Conservation (phyloP, 2,113 vertebrate genomes). For the Typhlomys cinereus region DNA sequence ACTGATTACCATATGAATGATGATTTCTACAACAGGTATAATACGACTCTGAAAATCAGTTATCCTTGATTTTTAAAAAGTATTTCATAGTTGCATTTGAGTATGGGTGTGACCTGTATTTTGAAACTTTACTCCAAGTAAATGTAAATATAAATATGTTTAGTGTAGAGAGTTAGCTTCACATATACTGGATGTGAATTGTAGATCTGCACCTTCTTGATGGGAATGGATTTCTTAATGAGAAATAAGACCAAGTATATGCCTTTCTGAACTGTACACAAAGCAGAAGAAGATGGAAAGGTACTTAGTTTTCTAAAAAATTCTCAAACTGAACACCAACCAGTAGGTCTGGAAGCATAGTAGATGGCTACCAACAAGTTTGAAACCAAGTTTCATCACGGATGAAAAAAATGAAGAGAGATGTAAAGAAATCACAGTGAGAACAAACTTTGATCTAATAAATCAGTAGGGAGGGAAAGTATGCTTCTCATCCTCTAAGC, state of each 20-base stretch:
- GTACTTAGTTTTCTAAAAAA: constrained; percentile 48
- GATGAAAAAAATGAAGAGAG: constrained; percentile 56
- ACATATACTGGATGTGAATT: background rate
- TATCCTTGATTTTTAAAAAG: background rate
- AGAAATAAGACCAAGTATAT: background rate
- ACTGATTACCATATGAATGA: background rate
- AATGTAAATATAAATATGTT: background rate
- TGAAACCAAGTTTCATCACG: constrained; percentile 54
- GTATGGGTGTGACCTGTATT: background rate
- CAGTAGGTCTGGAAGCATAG: constrained; percentile 32
- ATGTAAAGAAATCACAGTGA: constrained; percentile 39
- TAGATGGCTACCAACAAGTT: constrained; percentile 42
- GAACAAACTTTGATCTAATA: constrained; percentile 30
- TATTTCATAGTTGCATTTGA: constrained; percentile 42
- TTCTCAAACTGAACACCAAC: constrained; percentile 36
- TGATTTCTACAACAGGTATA: background rate
- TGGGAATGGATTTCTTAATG: background rate
- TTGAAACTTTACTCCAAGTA: constrained; percentile 20
- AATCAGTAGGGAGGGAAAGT: constrained; percentile 29
- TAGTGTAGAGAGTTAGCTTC: background rate
- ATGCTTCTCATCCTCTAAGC: constrained; percentile 16
- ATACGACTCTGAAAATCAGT: background rate
- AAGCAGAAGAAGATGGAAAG: background rate
- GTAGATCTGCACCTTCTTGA: background rate
- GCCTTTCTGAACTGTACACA: constrained; percentile 10